phyloP scores from a whole-genome alignment of 2,113 vertebrate species.

The Eretmochelys imbricata region DNA sequence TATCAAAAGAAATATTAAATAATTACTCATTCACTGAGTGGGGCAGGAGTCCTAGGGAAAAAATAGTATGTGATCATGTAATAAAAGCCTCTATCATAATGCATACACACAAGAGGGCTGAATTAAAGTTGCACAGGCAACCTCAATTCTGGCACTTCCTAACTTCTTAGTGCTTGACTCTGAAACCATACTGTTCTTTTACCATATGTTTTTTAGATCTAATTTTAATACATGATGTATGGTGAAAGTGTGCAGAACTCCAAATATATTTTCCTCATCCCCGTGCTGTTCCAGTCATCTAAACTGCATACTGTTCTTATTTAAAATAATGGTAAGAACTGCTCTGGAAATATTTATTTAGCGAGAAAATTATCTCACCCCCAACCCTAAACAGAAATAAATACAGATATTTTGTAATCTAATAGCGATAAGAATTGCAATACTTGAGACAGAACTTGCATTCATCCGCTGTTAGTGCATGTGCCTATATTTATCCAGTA shows the following conservation, averaged over 20 bases:
- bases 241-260: neutral
- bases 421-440: neutral
- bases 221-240: neutral
- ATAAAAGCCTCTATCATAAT: neutral
- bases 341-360: neutral
- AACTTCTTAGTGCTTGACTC: neutral
- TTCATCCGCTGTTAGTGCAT: slow-evolving; percentile 47
- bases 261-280: neutral
- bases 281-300: neutral
- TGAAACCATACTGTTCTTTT: neutral
- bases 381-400: neutral
- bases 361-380: neutral
- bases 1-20: neutral
- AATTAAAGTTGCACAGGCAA: neutral
- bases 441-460: slow-evolving; percentile 62
- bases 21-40: neutral
- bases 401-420: slow-evolving; percentile 14
- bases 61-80: neutral
- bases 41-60: neutral
- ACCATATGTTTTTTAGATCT: neutral
- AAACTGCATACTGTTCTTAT: neutral
- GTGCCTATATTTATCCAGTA: slow-evolving; percentile 69
- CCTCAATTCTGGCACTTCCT: neutral
- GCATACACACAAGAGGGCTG: neutral
- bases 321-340: neutral